A percentile compares a stretch with the other conserved stretches of the same genome.
Conservation (phyloP, 1,140 invertebrate species). For the Nebria ingens region DNA sequence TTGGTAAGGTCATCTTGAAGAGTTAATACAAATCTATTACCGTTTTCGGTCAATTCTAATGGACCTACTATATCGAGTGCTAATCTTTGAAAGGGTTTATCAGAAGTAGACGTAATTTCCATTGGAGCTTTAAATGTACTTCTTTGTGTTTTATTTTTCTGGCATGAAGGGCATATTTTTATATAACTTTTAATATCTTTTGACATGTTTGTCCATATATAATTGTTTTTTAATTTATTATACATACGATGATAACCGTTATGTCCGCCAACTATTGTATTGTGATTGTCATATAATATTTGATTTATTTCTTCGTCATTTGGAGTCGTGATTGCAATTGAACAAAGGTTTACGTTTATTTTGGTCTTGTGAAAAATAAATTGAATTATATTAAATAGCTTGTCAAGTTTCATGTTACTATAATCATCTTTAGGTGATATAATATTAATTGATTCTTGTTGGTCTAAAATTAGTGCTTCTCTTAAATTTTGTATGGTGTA, state of each 20-base stretch:
- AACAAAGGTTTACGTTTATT: slow-evolving; percentile 13
- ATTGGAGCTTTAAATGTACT: slow-evolving; percentile 21
- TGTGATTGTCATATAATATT: slow-evolving; percentile 30
- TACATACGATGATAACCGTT: slow-evolving; percentile 26
- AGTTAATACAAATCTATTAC: slow-evolving; percentile 25
- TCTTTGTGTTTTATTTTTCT: slow-evolving; percentile 25
- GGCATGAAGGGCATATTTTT: slow-evolving; percentile 23
- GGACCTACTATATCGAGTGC: slow-evolving; percentile 28
- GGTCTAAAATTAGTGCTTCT: too few species aligned
- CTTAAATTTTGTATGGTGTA: too few species aligned
- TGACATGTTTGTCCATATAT: slow-evolving; percentile 32
- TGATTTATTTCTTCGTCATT: slow-evolving; percentile 27
- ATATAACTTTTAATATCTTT: slow-evolving; percentile 28
- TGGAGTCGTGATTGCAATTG: slow-evolving; percentile 9
- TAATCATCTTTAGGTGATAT: too few species aligned
- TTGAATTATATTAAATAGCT: slow-evolving; percentile 15
- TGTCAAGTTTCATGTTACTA: slow-evolving; percentile 21
- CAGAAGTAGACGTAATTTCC: slow-evolving; percentile 26
- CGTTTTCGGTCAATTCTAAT: slow-evolving; percentile 20
- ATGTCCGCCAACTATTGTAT: slow-evolving; percentile 27
- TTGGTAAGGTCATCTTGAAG: slow-evolving; percentile 31
- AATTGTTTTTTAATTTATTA: slow-evolving; percentile 28
- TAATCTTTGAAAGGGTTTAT: slow-evolving; percentile 21
- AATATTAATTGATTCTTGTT: too few species aligned
- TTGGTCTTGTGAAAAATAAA: slow-evolving; percentile 16